A percentile compares a stretch with the other conserved stretches of the same genome.
phyloP scores from a whole-genome alignment of 2,888 invertebrate genomes.

The Lepidocyrtinus sp. region DNA sequence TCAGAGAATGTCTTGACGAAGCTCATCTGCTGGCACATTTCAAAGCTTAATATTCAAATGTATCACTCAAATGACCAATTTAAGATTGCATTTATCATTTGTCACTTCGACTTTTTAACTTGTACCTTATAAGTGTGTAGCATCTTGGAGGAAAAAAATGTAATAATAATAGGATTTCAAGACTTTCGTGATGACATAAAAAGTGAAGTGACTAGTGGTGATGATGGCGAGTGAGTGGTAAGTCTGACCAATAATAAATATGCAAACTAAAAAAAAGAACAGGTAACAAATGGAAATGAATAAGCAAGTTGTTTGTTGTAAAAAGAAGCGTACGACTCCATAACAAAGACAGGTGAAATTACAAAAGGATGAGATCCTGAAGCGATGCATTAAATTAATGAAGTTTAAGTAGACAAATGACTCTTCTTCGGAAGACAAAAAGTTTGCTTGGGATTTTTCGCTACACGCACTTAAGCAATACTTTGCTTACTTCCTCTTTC shows the following conservation, averaged over 20 bases:
- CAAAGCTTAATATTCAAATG: constrained; percentile 35
- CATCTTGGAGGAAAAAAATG: background rate
- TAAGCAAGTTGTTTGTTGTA: constrained; percentile 36
- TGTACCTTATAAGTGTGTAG: background rate
- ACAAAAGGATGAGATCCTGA: background rate
- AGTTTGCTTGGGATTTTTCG: background rate
- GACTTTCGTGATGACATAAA: constrained; percentile 31
- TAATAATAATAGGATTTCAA: constrained; percentile 34
- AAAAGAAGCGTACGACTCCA: constrained; percentile 7
- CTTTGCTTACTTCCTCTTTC: background rate
- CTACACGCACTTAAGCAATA: background rate
- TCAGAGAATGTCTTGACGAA: constrained; percentile 46
- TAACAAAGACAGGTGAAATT: background rate
- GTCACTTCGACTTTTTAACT: constrained; percentile 1
- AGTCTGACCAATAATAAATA: constrained; percentile 7
- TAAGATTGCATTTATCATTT: constrained; percentile 53
- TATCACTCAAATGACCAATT: constrained; percentile 46
- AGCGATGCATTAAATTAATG: constrained; percentile 45
- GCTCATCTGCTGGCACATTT: constrained; percentile 26
- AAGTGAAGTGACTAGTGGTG: constrained; percentile 26
- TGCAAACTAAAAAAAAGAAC: constrained; percentile 1
- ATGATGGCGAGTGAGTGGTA: constrained; percentile 17
- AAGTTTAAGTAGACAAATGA: constrained; percentile 41
- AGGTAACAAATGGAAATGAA: constrained; percentile 42
- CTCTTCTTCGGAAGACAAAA: constrained; percentile 1